These are phyloP conservation scores for Myathropa florea DNA, from an alignment of 2,888 invertebrate species.

Conservation along the genomic window DNA sequence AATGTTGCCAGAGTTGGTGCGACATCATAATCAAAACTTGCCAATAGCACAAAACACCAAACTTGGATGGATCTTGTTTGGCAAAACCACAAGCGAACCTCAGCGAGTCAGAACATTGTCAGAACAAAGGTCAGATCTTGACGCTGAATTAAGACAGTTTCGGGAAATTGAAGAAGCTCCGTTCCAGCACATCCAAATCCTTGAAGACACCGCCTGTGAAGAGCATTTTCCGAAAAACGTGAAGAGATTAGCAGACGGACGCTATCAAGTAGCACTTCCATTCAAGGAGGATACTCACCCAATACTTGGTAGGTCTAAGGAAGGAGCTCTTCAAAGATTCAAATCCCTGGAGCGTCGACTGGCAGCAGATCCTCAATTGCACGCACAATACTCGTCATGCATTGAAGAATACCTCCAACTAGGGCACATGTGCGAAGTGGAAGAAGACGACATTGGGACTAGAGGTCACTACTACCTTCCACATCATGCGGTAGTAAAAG, in stretches of 20 bases:
- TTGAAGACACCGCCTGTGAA: slow-evolving; percentile 19
- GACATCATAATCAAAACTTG: neutral
- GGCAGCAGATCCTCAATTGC: no score
- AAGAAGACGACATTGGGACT: neutral
- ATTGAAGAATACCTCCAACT: no score
- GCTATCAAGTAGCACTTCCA: slow-evolving; percentile 24
- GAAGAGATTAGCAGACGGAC: neutral
- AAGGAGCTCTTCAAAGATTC: slow-evolving; percentile 26
- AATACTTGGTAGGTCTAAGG: slow-evolving; percentile 1
- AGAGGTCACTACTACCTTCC: slow-evolving; percentile 1
- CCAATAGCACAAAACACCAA: slow-evolving; percentile 21
- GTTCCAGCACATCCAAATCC: no score
- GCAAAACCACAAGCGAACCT: neutral
- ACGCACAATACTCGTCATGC: no score
- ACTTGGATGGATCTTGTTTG: no score
- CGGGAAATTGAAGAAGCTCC: slow-evolving; percentile 23
- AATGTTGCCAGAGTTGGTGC: neutral
- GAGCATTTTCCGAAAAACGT: slow-evolving; percentile 17
- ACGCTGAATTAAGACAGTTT: slow-evolving; percentile 7
- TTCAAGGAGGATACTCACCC: no score
- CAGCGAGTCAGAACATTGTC: neutral
- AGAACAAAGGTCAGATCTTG: no score
- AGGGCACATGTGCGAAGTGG: slow-evolving; percentile 8
- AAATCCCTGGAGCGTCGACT: no score
- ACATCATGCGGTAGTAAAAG: no score